These are phyloP conservation scores for Pogoniulus pusillus DNA, from an alignment of 2,797 vertebrate genomes.

Conservation along the genomic window DNA sequence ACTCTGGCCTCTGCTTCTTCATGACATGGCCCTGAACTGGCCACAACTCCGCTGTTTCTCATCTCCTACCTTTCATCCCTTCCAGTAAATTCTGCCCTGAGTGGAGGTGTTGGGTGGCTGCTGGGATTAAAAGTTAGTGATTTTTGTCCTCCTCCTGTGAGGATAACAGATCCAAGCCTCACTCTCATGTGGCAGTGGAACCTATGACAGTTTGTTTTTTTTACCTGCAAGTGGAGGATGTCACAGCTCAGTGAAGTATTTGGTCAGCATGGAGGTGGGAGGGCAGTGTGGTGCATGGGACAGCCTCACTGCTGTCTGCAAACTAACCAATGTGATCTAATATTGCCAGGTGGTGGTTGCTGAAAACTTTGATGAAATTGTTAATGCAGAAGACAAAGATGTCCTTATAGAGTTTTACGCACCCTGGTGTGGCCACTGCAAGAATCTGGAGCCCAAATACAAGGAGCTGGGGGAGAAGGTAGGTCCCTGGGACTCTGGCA, in stretches of 20 bases:
- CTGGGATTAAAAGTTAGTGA: neutral
- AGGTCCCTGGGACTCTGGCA: conserved; percentile 29
- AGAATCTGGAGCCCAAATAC: conserved; percentile 97
- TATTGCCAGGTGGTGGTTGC: conserved; percentile 80
- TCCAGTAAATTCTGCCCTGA: neutral
- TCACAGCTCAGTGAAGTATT: neutral
- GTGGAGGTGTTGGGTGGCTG: neutral
- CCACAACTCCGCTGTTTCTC: neutral
- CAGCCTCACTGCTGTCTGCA: neutral
- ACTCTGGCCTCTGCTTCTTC: neutral
- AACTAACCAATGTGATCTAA: neutral
- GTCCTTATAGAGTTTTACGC: conserved; percentile 98
- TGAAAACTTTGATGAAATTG: conserved; percentile 86
- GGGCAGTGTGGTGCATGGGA: neutral
- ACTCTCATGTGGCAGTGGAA: neutral
- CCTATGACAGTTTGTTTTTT: neutral
- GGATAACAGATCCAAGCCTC: neutral
- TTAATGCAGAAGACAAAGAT: conserved; percentile 94
- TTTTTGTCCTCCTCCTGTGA: neutral
- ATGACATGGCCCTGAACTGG: neutral
- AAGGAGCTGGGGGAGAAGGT: conserved; percentile 96
- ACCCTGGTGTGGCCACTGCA: conserved; percentile 98
- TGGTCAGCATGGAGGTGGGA: neutral
- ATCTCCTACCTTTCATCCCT: neutral
- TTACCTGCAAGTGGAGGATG: neutral